These are phyloP conservation scores for Pseudotriccus pelzelni DNA, from an alignment of 2,797 vertebrate species.

Conservation along the genomic window DNA sequence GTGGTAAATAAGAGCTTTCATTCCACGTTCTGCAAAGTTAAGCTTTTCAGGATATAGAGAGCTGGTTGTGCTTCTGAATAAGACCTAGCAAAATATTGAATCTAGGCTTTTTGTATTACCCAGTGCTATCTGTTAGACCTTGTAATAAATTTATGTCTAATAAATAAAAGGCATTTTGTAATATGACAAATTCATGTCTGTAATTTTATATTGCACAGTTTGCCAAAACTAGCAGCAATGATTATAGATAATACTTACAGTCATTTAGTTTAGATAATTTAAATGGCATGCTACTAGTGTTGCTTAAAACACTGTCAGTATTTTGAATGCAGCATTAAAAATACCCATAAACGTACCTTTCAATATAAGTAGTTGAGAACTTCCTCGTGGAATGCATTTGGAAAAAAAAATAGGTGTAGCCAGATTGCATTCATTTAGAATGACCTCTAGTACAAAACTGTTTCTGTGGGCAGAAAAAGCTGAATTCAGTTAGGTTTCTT, in stretches of 20 bases:
- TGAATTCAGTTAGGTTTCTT: not conserved
- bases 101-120: not conserved
- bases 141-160: not conserved
- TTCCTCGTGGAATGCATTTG: not conserved
- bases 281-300: not conserved
- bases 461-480: not conserved
- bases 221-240: not conserved
- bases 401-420: not conserved
- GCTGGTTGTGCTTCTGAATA: not conserved
- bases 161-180: not conserved
- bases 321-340: not conserved
- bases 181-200: not conserved
- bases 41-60: not conserved
- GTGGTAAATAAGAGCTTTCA: conserved; percentile 16
- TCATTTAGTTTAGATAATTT: not conserved
- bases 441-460: not conserved
- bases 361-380: accelerated
- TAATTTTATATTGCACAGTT: not conserved
- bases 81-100: not conserved
- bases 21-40: not conserved
- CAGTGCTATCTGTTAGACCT: not conserved
- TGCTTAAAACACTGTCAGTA: not conserved
- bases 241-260: not conserved
- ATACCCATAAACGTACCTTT: not conserved
- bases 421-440: not conserved